These are phyloP conservation scores for Trematocara unimaculatum DNA, from an alignment of 2,113 vertebrate genomes.

Conservation along the genomic window DNA sequence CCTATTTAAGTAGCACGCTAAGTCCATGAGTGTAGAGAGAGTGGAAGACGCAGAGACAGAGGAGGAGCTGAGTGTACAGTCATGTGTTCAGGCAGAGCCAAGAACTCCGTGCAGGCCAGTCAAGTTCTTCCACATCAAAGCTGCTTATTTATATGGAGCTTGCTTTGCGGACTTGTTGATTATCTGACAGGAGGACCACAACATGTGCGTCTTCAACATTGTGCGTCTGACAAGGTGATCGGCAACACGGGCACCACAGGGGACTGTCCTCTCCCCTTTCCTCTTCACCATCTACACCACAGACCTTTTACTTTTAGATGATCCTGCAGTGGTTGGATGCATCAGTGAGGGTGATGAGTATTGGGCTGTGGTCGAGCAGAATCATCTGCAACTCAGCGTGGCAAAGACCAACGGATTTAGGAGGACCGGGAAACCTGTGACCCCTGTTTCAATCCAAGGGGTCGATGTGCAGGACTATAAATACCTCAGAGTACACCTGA, in stretches of 20 bases:
- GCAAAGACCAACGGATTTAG: neutral
- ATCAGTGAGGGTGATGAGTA: neutral
- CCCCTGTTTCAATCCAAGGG: neutral
- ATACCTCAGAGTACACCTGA: neutral
- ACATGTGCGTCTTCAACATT: neutral
- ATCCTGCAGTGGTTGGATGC: neutral
- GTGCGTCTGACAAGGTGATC: neutral
- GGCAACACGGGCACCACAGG: neutral
- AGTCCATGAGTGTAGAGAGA: neutral
- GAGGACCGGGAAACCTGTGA: neutral
- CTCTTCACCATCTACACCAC: neutral
- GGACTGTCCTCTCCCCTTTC: neutral
- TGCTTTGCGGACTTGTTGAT: neutral
- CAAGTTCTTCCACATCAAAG: neutral
- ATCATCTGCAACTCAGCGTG: neutral
- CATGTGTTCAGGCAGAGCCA: neutral
- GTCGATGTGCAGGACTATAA: neutral
- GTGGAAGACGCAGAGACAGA: neutral
- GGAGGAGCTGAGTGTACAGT: neutral
- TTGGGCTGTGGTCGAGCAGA: accelerated
- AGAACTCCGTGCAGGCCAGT: neutral
- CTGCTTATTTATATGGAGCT: neutral
- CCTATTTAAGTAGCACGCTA: neutral
- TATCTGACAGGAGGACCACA: neutral
- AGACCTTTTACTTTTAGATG: neutral